Conservation (phyloP, 1,140 invertebrate species). For the Bursaphelenchus mucronatus region DNA sequence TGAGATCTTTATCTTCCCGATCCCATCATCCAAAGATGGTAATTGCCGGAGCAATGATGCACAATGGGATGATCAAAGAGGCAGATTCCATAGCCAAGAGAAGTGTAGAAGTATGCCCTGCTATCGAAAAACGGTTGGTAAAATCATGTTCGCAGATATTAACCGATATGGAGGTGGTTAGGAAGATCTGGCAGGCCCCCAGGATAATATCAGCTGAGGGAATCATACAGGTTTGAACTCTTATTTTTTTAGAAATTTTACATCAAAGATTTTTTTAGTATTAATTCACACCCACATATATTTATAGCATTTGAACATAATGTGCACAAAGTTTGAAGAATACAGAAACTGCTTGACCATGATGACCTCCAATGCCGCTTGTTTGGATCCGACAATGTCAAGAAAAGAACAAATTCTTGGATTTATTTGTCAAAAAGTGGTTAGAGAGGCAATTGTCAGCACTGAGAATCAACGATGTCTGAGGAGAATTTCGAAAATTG, state of each 20-base stretch:
- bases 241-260: neutral
- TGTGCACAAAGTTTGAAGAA: conserved; percentile 16
- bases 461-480: conserved; percentile 21
- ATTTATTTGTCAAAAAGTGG: conserved; percentile 7
- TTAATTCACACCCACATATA: no score
- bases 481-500: conserved; percentile 14
- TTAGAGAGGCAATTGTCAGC: conserved; percentile 7
- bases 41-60: neutral
- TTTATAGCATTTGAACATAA: conserved; percentile 17
- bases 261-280: neutral
- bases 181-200: conserved; percentile 13
- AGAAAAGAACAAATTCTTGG: conserved; percentile 18
- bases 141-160: conserved; percentile 4
- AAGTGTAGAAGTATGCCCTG: conserved; percentile 1
- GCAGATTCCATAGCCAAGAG: no score
- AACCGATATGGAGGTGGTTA: conserved; percentile 9
- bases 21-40: neutral
- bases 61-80: no score
- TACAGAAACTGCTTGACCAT: conserved; percentile 9
- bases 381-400: conserved; percentile 12
- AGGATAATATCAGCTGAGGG: conserved; percentile 16
- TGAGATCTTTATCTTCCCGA: neutral
- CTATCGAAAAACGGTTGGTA: conserved; percentile 9
- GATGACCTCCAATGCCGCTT: conserved; percentile 17
- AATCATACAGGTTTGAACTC: conserved; percentile 12